Evolutionary conservation across 2,888 invertebrate genomes (phyloP).

Genomic region (Hipparchia sbordonii): DNA sequence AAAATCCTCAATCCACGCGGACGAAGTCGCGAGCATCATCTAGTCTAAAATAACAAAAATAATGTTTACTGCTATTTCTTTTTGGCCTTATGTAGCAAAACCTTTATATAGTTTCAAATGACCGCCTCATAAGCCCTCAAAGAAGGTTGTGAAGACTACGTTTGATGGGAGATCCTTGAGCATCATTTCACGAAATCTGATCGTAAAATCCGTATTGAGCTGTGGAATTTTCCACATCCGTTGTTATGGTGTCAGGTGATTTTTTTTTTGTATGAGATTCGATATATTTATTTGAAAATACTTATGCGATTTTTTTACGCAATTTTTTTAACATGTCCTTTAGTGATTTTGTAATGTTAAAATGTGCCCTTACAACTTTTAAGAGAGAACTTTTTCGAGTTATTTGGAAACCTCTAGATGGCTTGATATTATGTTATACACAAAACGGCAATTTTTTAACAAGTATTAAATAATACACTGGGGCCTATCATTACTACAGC

Average conservation of each 20-base stretch:
- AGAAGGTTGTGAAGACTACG: conserved; percentile 11
- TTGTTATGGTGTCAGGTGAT: conserved; percentile 1
- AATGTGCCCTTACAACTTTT: too few relatives aligned
- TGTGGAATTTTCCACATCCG: conserved; percentile 1
- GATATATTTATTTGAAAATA: neutral
- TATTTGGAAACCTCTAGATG: too few relatives aligned
- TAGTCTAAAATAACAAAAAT: too few relatives aligned
- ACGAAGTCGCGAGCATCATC: too few relatives aligned
- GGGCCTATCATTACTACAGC: conserved; percentile 27
- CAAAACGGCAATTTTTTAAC: neutral
- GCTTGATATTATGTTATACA: too few relatives aligned
- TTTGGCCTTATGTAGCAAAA: neutral
- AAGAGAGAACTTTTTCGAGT: too few relatives aligned
- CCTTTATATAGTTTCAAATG: conserved; percentile 14
- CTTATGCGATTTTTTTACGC: too few relatives aligned
- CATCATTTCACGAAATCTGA: conserved; percentile 2
- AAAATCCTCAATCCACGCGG: too few relatives aligned
- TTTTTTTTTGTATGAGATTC: conserved; percentile 2
- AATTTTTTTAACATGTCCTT: too few relatives aligned
- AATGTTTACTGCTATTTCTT: too few relatives aligned
- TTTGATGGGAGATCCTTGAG: conserved; percentile 1
- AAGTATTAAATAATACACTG: neutral
- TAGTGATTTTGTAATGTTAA: too few relatives aligned
- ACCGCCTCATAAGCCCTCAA: conserved; percentile 7
- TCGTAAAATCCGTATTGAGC: conserved; percentile 16